These are phyloP conservation scores for Aphrophora alni DNA, from an alignment of 2,888 invertebrate genomes.

Conservation along the genomic window DNA sequence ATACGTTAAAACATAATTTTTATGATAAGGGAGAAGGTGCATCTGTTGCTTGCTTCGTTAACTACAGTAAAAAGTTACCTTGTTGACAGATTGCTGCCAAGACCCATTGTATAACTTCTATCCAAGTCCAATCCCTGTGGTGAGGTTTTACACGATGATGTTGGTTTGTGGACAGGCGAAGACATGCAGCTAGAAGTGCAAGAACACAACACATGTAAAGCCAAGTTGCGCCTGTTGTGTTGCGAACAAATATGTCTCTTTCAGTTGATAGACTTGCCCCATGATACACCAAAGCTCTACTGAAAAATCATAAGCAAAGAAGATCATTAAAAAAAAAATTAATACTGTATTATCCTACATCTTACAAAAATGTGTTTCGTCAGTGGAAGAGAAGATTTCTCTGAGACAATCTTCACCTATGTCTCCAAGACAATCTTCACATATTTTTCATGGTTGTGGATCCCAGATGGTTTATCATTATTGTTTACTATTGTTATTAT, in stretches of 20 bases:
- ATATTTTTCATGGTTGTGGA: too few relatives aligned
- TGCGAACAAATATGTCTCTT: slow-evolving; percentile 26
- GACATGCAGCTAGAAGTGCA: slow-evolving; percentile 15
- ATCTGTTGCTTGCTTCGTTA: too few relatives aligned
- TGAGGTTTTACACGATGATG: slow-evolving; percentile 26
- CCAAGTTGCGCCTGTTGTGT: slow-evolving; percentile 13
- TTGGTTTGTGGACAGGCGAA: slow-evolving; percentile 24
- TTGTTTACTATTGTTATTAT: too few relatives aligned
- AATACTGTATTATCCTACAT: neutral
- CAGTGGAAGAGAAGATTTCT: too few relatives aligned
- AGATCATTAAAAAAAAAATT: neutral
- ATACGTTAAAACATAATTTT: too few relatives aligned
- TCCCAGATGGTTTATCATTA: too few relatives aligned
- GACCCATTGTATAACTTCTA: slow-evolving; percentile 20
- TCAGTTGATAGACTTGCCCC: slow-evolving; percentile 2
- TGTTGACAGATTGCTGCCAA: slow-evolving; percentile 33
- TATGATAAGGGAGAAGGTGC: too few relatives aligned
- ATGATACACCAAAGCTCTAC: neutral
- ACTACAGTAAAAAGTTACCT: slow-evolving; percentile 14
- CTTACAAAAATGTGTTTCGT: too few relatives aligned
- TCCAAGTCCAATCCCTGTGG: slow-evolving; percentile 31
- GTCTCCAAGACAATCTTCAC: too few relatives aligned
- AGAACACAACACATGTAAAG: slow-evolving; percentile 8
- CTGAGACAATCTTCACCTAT: too few relatives aligned
- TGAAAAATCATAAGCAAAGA: neutral